Conservation (phyloP, 2,888 invertebrate species). For the Cephus nigrinus region DNA sequence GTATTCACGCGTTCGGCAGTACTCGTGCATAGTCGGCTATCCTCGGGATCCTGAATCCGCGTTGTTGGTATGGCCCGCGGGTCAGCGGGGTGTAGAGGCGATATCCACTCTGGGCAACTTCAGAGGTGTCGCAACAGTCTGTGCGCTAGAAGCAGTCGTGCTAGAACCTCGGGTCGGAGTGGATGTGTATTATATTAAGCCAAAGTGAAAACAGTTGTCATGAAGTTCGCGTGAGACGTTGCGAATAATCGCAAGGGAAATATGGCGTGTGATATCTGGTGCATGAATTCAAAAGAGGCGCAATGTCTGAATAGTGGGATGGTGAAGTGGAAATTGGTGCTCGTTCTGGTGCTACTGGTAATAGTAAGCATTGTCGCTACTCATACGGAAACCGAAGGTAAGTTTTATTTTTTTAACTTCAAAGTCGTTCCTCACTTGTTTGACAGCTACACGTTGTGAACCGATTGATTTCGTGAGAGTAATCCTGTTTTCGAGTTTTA, state of each 20-base stretch:
- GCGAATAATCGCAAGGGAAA: slow-evolving; percentile 28
- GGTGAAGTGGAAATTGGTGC: slow-evolving; percentile 49
- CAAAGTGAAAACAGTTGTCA: slow-evolving; percentile 35
- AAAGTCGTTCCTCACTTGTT: too few species aligned
- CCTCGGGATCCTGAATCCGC: slow-evolving; percentile 12
- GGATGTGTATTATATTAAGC: slow-evolving; percentile 19
- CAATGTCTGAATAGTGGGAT: slow-evolving; percentile 29
- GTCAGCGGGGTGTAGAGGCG: slow-evolving; percentile 1
- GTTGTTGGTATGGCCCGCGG: slow-evolving; percentile 11
- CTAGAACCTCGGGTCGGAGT: slow-evolving; percentile 1
- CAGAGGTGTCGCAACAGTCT: slow-evolving; percentile 38
- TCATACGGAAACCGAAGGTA: slow-evolving; percentile 50
- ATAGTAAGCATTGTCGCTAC: slow-evolving; percentile 38
- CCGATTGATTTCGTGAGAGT: too few species aligned
- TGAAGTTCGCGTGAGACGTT: slow-evolving; percentile 43
- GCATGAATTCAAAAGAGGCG: slow-evolving; percentile 25
- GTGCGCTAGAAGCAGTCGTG: slow-evolving; percentile 15
- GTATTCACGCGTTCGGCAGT: slow-evolving; percentile 1
- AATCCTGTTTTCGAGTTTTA: too few species aligned
- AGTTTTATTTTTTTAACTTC: slow-evolving; percentile 24
- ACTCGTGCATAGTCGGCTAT: slow-evolving; percentile 9
- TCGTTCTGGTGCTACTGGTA: slow-evolving; percentile 41
- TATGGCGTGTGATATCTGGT: slow-evolving; percentile 56
- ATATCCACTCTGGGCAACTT: slow-evolving; percentile 10
- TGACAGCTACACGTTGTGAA: too few species aligned